Conservation (phyloP, 2,113 vertebrate genomes). For the Hymenochirus boettgeri region DNA sequence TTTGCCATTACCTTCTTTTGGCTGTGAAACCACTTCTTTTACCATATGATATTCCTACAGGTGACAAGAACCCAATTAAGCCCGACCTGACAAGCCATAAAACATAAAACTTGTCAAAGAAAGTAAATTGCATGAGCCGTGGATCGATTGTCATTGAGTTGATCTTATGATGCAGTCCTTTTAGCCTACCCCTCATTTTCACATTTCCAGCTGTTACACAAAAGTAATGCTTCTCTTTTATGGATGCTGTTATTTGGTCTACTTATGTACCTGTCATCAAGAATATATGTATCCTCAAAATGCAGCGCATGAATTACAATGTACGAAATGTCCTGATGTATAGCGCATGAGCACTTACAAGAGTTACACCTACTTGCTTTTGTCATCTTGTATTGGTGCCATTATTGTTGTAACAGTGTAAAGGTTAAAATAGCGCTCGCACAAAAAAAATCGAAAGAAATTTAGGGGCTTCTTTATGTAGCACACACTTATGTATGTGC, state of each 20-base stretch:
- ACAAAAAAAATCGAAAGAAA: no score
- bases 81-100: slow-evolving; percentile 20
- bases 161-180: slow-evolving; percentile 27
- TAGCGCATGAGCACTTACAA: slow-evolving; percentile 11
- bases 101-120: slow-evolving; percentile 15
- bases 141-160: slow-evolving; percentile 36
- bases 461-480: no score
- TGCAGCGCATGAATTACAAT: background rate
- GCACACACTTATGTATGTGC: no score
- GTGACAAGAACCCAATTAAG: slow-evolving; percentile 33
- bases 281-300: slow-evolving; percentile 16
- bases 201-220: slow-evolving; percentile 19
- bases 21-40: slow-evolving; percentile 13
- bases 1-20: slow-evolving; percentile 5
- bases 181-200: slow-evolving; percentile 16
- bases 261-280: slow-evolving; percentile 32
- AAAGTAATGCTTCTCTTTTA: slow-evolving; percentile 28
- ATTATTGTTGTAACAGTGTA: no score
- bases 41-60: slow-evolving; percentile 16
- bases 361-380: background rate
- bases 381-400: no score
- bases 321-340: slow-evolving; percentile 19
- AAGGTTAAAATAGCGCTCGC: no score
- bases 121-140: slow-evolving; percentile 17
- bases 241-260: slow-evolving; percentile 23